Conservation (phyloP, 2,888 invertebrate species). For the Acrobasis repandana region DNA sequence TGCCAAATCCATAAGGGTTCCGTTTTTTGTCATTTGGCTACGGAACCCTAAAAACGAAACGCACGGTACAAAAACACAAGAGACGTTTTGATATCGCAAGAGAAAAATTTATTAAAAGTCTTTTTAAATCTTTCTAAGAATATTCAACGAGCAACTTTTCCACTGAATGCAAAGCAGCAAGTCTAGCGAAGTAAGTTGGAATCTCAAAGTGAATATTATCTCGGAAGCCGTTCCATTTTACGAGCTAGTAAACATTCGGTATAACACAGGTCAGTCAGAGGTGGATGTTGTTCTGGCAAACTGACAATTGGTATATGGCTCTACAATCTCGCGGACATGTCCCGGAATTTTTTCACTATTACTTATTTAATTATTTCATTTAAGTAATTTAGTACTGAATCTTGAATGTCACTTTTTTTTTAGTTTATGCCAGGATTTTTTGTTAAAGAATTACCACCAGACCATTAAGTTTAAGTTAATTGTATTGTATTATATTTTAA, state of each 20-base stretch:
- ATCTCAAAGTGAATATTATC: neutral
- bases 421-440: too few relatives aligned
- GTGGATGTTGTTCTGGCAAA: neutral
- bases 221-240: neutral
- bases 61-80: too few relatives aligned
- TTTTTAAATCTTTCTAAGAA: neutral
- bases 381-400: too few relatives aligned
- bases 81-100: neutral
- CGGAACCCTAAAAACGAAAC: too few relatives aligned
- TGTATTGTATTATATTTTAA: too few relatives aligned
- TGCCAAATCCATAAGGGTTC: too few relatives aligned
- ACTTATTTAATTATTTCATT: too few relatives aligned
- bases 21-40: too few relatives aligned
- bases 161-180: constrained; percentile 2
- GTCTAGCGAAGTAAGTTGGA: neutral
- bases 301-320: neutral
- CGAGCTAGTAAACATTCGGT: neutral
- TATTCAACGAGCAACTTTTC: neutral
- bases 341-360: too few relatives aligned
- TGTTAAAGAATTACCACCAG: too few relatives aligned
- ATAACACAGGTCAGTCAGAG: neutral
- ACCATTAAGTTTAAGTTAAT: too few relatives aligned
- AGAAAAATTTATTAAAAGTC: neutral
- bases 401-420: too few relatives aligned
- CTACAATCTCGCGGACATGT: neutral